These are phyloP conservation scores for Agrochola circellaris DNA, from an alignment of 2,888 invertebrate species.

Conservation along the genomic window DNA sequence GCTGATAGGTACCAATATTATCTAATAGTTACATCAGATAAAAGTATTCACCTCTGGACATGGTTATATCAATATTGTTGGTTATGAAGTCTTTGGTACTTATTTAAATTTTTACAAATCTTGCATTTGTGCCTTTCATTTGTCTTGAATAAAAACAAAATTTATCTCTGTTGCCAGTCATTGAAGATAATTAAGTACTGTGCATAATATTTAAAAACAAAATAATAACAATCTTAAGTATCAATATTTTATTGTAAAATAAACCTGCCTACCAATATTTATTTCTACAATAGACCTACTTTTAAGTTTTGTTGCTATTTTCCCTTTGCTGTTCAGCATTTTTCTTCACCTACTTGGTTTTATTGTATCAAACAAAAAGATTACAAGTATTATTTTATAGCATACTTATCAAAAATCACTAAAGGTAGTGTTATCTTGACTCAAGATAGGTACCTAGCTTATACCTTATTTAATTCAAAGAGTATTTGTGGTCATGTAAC, in stretches of 20 bases:
- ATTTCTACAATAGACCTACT: neutral
- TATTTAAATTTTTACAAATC: neutral
- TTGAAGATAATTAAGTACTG: neutral
- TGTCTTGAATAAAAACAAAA: neutral
- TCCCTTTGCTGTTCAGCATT: neutral
- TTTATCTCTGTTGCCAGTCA: conserved; percentile 4
- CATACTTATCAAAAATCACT: neutral
- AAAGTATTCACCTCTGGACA: neutral
- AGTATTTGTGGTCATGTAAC: neutral
- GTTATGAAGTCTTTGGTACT: neutral
- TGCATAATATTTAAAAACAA: neutral
- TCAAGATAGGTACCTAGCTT: too few relatives aligned
- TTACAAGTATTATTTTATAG: too few relatives aligned
- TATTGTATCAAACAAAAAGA: neutral
- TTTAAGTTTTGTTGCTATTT: neutral
- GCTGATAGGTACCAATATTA: conserved; percentile 12
- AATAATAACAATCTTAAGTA: neutral
- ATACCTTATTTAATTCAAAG: neutral
- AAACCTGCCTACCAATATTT: neutral
- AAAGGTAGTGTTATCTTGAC: neutral
- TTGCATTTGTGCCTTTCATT: neutral
- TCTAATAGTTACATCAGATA: conserved; percentile 12
- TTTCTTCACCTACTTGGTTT: neutral
- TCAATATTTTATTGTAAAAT: neutral
- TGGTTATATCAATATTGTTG: neutral